These are phyloP conservation scores for Magallana ariakensis DNA, from an alignment of 1,140 invertebrate species.

Conservation along the genomic window DNA sequence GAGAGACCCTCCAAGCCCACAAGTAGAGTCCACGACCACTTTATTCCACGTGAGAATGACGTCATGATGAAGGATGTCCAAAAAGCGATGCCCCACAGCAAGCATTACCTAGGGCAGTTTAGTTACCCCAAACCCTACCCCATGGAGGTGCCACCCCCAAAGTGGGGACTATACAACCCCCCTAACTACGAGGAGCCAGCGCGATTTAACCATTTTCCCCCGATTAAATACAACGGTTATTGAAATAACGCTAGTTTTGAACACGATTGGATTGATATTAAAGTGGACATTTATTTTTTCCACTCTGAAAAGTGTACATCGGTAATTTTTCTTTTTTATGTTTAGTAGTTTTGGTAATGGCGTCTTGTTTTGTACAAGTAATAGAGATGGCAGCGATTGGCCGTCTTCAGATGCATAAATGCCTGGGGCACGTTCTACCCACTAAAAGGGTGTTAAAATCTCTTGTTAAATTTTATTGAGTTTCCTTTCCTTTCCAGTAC, in stretches of 20 bases:
- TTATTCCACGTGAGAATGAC: conserved; percentile 70
- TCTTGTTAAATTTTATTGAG: too few species aligned
- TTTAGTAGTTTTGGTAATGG: neutral
- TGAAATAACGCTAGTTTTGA: neutral
- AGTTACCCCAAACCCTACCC: conserved; percentile 68
- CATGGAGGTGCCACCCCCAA: conserved; percentile 72
- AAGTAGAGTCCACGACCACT: conserved; percentile 68
- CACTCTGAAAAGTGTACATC: neutral
- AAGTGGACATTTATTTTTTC: neutral
- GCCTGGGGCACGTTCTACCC: too few species aligned
- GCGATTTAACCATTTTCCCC: conserved; percentile 71
- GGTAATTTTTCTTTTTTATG: neutral
- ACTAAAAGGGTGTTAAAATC: too few species aligned
- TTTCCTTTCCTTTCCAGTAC: too few species aligned
- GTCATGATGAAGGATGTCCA: conserved; percentile 71
- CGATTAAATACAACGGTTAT: conserved; percentile 73
- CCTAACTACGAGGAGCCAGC: conserved; percentile 73
- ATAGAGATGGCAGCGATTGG: too few species aligned
- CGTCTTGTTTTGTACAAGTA: neutral
- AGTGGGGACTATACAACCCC: conserved; percentile 76
- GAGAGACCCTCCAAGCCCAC: conserved; percentile 75
- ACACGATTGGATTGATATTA: neutral
- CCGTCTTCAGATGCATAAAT: too few species aligned
- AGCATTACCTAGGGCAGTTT: conserved; percentile 64
- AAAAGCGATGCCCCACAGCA: conserved; percentile 70